Base-by-base conservation (phyloP, 1,140 invertebrate genomes). In the Dendrolimus kikuchii region DNA sequence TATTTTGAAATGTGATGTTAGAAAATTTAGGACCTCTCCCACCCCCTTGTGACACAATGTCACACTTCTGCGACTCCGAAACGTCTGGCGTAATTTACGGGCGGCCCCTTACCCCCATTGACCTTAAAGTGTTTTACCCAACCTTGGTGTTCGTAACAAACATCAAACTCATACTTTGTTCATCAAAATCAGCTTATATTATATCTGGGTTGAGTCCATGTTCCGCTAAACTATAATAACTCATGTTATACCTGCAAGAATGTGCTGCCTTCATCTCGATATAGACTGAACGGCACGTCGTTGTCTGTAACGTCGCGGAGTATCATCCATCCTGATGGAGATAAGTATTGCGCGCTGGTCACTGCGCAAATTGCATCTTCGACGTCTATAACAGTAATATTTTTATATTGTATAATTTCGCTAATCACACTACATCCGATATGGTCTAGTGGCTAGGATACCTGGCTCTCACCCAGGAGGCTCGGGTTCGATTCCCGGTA, bases 311-410 rank as follows among this genome's bases (percentile, higher is more conserved):
- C 88, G 75, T 95, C 95, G 49, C 91, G 86, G 6, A 95, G 77
- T 51, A 93, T 93, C n/a, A 90, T 88, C 95, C 94, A 96, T 36
- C 95, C 95, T 39, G 88, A 88, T 46, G 89, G 87, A 0, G 93
- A 92, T 50, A 96, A 83, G 68, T 94, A 94, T 75, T 95, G 92
- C 1, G 94, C 93, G 51, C 92, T 92, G 0, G 93, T 94, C 6
- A 96, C 94, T 8, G 92, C 94, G 76, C 95, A 96, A 6, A 95
- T 90, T 6, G 94, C 93, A 40, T 91, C 91, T 51, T 89, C 88
- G 5, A 93, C 90, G 62, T 92, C 93, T 95, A 44, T 39, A 71
- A 62, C 23, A 23, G 23, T 23, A 53, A 7, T 46, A 50, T 50
- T 42, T 43, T 4, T 43, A 36, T 36, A 43, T 43, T 7, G n/a